Evolutionary conservation across 2,888 invertebrate species (phyloP).

Genomic region (Torymus aiolomorphi): DNA sequence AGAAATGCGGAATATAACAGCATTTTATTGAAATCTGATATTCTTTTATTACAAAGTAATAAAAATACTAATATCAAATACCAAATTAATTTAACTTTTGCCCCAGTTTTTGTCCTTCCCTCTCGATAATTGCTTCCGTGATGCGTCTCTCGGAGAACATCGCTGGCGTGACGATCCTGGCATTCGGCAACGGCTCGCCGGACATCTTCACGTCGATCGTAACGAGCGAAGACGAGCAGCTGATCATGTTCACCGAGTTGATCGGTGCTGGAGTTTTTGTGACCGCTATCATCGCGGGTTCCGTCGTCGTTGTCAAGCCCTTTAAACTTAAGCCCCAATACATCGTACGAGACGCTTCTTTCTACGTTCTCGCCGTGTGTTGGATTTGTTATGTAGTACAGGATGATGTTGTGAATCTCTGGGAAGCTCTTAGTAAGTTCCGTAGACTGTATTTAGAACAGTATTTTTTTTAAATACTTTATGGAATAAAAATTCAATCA

Average conservation of each 20-base stretch:
- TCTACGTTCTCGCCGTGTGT: constrained; percentile 74
- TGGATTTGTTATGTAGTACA: constrained; percentile 77
- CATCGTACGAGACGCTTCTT: constrained; percentile 68
- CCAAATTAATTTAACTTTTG: not conserved
- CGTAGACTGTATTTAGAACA: too few species aligned
- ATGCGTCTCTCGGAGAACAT: constrained; percentile 77
- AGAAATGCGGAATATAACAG: too few species aligned
- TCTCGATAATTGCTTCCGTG: constrained; percentile 76
- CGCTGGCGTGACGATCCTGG: constrained; percentile 83
- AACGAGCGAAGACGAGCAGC: constrained; percentile 74
- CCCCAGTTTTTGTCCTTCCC: constrained; percentile 78
- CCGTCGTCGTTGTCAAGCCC: constrained; percentile 78
- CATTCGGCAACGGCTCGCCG: constrained; percentile 84
- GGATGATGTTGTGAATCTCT: constrained; percentile 74
- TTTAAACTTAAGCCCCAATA: constrained; percentile 73
- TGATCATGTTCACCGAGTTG: constrained; percentile 74
- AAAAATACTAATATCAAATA: too few species aligned
- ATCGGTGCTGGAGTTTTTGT: constrained; percentile 81
- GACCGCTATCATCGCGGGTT: constrained; percentile 79
- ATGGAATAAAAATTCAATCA: not conserved
- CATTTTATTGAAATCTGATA: too few species aligned
- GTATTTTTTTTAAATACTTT: constrained; percentile 1
- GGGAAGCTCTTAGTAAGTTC: constrained; percentile 76
- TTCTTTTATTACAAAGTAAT: too few species aligned
- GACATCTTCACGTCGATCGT: constrained; percentile 82